Evolutionary conservation across 1,140 invertebrate species (phyloP).

Genomic region (Trachymyrmex septentrionalis): DNA sequence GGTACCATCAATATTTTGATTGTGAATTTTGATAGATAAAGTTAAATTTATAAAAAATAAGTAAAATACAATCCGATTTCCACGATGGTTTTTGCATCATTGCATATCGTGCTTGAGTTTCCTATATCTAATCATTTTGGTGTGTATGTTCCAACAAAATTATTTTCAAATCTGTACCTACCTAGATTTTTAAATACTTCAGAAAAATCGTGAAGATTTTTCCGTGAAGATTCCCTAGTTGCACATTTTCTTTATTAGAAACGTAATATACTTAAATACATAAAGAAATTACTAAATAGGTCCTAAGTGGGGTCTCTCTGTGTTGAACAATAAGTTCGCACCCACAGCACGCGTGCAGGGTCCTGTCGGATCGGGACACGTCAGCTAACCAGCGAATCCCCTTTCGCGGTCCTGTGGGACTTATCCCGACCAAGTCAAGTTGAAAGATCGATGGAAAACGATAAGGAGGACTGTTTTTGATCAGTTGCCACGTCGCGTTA

Average conservation of each 20-base stretch:
- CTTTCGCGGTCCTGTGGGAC: conserved; percentile 79
- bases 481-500: conserved; percentile 77
- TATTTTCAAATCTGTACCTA: too few relatives aligned
- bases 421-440: conserved; percentile 61
- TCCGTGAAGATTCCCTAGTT: not conserved
- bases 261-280: not conserved
- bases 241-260: not conserved
- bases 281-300: conserved; percentile 35
- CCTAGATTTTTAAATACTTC: too few relatives aligned
- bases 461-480: conserved; percentile 82
- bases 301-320: not conserved
- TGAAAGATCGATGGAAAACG: conserved; percentile 82
- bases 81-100: too few relatives aligned
- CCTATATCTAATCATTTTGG: too few relatives aligned
- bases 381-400: conserved; percentile 73
- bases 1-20: too few relatives aligned
- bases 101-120: too few relatives aligned
- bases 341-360: conserved; percentile 67
- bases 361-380: conserved; percentile 78
- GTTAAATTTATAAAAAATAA: too few relatives aligned
- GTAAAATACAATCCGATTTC: too few relatives aligned
- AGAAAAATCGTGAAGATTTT: not conserved
- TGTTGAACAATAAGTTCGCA: conserved; percentile 67
- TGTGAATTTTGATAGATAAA: too few relatives aligned
- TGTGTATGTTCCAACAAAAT: too few relatives aligned